These are phyloP conservation scores for Heliconius nattereri DNA, from an alignment of 1,140 invertebrate species.

Conservation along the genomic window DNA sequence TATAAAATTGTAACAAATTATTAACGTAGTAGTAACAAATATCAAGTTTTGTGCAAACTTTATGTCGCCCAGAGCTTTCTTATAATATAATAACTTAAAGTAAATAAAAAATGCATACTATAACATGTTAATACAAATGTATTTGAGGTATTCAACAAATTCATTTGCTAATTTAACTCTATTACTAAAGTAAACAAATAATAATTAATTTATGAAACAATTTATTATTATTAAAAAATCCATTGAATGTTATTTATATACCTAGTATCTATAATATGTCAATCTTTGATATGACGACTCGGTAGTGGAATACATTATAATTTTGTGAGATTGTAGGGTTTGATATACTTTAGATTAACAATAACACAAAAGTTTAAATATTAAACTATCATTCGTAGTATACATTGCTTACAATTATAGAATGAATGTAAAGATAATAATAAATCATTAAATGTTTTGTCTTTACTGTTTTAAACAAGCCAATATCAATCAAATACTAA, in stretches of 20 bases:
- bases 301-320: neutral
- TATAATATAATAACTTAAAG: slow-evolving; percentile 13
- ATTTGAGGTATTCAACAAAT: slow-evolving; percentile 45
- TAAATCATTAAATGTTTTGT: neutral
- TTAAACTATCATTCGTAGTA: too few relatives aligned
- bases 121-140: slow-evolving; percentile 44
- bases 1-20: too few relatives aligned
- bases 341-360: neutral
- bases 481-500: too few relatives aligned
- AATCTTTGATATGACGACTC: slow-evolving; percentile 1
- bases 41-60: neutral
- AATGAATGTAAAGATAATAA: neutral
- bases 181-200: neutral
- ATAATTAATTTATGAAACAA: neutral
- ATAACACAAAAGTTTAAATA: too few relatives aligned
- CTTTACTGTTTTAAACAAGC: too few relatives aligned
- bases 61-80: neutral
- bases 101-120: slow-evolving; percentile 46
- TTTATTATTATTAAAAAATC: slow-evolving; percentile 3
- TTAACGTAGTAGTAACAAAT: too few relatives aligned
- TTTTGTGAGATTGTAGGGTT: neutral
- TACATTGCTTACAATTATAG: too few relatives aligned
- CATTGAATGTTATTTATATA: slow-evolving; percentile 10
- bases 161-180: neutral
- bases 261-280: neutral